These are phyloP conservation scores for Hyperopisus bebe DNA, from an alignment of 2,113 vertebrate genomes.

Conservation along the genomic window DNA sequence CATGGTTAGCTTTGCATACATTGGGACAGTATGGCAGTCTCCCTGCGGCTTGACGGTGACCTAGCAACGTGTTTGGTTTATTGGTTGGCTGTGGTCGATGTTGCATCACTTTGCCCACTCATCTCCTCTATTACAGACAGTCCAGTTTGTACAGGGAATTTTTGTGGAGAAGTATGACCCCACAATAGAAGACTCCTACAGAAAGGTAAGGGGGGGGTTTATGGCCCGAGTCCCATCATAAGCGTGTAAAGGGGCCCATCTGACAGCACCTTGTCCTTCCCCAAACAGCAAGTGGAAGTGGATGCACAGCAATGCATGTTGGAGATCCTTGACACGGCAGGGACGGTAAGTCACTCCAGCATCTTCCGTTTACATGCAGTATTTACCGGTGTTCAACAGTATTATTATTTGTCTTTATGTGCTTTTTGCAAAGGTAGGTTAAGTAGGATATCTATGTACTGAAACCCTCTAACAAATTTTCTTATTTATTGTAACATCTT, in stretches of 20 bases:
- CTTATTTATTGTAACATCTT: not conserved
- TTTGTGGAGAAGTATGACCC: conserved; percentile 99
- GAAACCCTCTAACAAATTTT: not conserved
- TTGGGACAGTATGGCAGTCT: not conserved
- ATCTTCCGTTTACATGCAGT: not conserved
- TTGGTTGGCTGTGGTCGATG: not conserved
- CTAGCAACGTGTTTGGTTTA: not conserved
- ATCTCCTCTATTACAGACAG: conserved; percentile 68
- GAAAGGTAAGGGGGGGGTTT: conserved; percentile 73
- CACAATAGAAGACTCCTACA: conserved; percentile 99
- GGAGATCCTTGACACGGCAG: conserved; percentile 96
- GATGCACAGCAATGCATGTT: conserved; percentile 98
- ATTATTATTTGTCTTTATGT: not conserved
- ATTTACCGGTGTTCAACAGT: not conserved
- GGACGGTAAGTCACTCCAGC: conserved; percentile 74
- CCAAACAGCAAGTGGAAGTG: conserved; percentile 90
- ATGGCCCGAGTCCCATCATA: not conserved
- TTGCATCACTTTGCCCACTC: not conserved
- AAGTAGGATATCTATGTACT: not conserved
- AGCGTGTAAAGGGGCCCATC: not conserved
- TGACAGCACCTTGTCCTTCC: conserved; percentile 21
- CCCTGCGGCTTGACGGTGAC: not conserved
- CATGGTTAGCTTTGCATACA: not conserved
- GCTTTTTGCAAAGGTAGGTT: not conserved
- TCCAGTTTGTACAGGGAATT: conserved; percentile 99